Evolutionary conservation across 92 coral and sea anemone species (phyloP), one percentile per base, ranked within the genome.

Genomic region (Actinostola sp.): DNA sequence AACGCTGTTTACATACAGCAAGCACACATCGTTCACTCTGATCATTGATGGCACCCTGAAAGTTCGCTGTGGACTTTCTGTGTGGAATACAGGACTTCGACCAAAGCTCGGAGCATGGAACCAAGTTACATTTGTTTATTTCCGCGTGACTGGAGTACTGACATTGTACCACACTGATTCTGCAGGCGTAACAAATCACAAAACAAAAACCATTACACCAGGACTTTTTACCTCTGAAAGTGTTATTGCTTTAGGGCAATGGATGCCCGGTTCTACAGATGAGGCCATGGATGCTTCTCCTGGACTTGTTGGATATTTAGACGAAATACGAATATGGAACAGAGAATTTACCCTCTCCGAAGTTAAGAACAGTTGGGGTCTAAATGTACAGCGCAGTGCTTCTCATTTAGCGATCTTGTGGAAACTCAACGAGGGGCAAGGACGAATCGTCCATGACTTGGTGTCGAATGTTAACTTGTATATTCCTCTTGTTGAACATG

Each of bases 311-410:
- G 90, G 90, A 43, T 73, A 79, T 36, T 79, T 85, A 44, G 90
- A 85, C 48, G 90, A 85, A 52, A 80, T 85, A 27, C 85, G 84
- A 24, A 71, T 85, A 16, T 85, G 90, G 90, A 85, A 85, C 49
- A 67, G 76, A 33, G 80, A 76, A 44, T 52, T 85, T 29, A 70
- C 73, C 25, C 67, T 82, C 12, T 25, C 61, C 34, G 81, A 67
- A 25, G 64, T 85, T n/a, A 79, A 67, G 58, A 57, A 65, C 24
- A 73, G 75, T n/a, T 79, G 77, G 85, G 70, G 52, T 30, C 56
- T 34, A 21, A 85, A 85, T 36, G 86, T 85, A 21, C 90, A 85
- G 38, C 36, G 60, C 36, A 71, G 62, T 43, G 82, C 85, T 3
- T 28, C 63, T 27, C 46, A 79, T 50, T 67, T 85, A 4, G 90